Evolutionary conservation across 2,113 vertebrate genomes (phyloP).

Genomic region (Plecotus auritus): DNA sequence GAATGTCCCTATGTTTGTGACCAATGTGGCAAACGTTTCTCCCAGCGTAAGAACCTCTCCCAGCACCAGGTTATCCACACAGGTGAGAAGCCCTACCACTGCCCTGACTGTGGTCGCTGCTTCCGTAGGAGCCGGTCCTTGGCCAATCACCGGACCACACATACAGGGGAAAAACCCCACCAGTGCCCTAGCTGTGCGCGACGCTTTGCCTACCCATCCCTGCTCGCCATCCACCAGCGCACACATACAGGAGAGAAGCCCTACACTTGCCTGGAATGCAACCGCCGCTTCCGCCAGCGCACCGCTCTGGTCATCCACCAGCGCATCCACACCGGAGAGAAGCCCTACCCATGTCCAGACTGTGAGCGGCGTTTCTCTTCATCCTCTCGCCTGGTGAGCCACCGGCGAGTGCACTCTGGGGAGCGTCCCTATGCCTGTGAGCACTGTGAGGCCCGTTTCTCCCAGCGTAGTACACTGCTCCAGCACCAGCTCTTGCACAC

Average conservation of each 20-base stretch:
- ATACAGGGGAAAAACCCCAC: conserved; percentile 52
- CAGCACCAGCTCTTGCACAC: conserved; percentile 77
- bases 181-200: conserved; percentile 70
- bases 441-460: conserved; percentile 79
- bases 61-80: conserved; percentile 63
- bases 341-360: conserved; percentile 58
- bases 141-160: conserved; percentile 72
- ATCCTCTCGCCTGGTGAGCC: conserved; percentile 67
- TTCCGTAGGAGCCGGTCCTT: conserved; percentile 55
- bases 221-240: conserved; percentile 67
- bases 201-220: conserved; percentile 68
- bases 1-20: conserved; percentile 72
- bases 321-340: conserved; percentile 75
- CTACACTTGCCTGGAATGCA: conserved; percentile 65
- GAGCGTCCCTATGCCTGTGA: conserved; percentile 73
- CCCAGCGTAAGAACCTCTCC: conserved; percentile 71
- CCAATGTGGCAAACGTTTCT: conserved; percentile 73
- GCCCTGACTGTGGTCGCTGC: conserved; percentile 62
- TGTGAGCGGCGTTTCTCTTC: conserved; percentile 74
- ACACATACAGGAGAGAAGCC: conserved; percentile 76
- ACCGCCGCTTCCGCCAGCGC: conserved; percentile 71
- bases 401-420: conserved; percentile 66
- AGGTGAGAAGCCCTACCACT: conserved; percentile 65
- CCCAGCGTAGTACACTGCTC: conserved; percentile 82
- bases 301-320: conserved; percentile 69